A percentile compares a stretch with the other conserved stretches of the same genome.
phyloP scores from a whole-genome alignment of 2,888 invertebrate species.

The Hyles lineata region DNA sequence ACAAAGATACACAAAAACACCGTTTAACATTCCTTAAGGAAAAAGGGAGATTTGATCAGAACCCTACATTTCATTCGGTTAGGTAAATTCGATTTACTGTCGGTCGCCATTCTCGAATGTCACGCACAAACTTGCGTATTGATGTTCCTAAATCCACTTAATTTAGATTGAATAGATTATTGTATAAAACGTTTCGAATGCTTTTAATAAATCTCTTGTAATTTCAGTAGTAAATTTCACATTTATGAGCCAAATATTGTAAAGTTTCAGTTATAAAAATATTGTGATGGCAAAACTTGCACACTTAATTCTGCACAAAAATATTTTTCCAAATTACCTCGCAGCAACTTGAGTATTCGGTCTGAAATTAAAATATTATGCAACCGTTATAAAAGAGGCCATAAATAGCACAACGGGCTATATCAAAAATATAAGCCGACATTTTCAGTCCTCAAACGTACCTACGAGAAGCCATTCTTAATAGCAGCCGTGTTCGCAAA shows the following conservation, averaged over 20 bases:
- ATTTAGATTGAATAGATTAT: not conserved
- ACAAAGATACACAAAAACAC: not conserved
- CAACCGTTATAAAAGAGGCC: not conserved
- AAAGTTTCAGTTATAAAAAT: no score
- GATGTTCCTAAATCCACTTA: not conserved
- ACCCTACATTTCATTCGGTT: not conserved
- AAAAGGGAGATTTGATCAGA: not conserved
- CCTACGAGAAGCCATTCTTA: slow-evolving; percentile 14
- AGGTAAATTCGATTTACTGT: slow-evolving; percentile 1
- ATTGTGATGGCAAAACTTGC: not conserved
- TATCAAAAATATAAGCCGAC: slow-evolving; percentile 1
- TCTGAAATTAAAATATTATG: slow-evolving; percentile 3
- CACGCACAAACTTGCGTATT: not conserved
- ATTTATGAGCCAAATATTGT: no score
- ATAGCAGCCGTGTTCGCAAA: not conserved
- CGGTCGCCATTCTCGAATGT: not conserved
- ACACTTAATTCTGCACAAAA: not conserved
- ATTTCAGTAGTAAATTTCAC: no score
- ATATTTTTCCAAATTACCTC: not conserved
- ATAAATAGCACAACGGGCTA: not conserved
- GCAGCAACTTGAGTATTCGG: not conserved
- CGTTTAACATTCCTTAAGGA: slow-evolving; percentile 3
- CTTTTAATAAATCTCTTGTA: not conserved
- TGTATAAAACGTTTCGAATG: not conserved
- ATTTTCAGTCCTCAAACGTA: not conserved